Base-by-base conservation (phyloP, 2,888 invertebrate species). In the Ceratothoa steindachneri region DNA sequence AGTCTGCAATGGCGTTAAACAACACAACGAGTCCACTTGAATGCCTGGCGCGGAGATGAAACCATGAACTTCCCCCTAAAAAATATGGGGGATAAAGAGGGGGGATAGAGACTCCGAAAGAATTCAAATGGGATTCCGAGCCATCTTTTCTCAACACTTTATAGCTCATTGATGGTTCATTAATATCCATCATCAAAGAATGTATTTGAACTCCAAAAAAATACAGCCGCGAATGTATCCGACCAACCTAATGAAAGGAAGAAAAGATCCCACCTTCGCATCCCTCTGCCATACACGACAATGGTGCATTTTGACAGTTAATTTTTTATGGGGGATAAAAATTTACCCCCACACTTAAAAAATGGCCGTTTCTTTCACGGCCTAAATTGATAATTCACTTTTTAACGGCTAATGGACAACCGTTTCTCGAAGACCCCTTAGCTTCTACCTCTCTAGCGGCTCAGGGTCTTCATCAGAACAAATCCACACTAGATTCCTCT, bases 1-100 rank as follows among this genome's bases (percentile, higher is more conserved):
- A 60, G 60, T 60, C 60, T 60, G 60, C 60, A 60, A 60, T 60
- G 60, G 60, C 60, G 60, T 24, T 60, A 60, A 60, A 60, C 60
- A 60, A 60, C 60, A 60, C 60, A n/a, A 24, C 60, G 60, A 60
- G 27, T 24, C n/a, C 24, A 22, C 60, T 60, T 24, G 60, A 60
- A 24, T 60, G 60, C 60, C 60, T 60, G 22, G 27, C 19, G 1
- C 12, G 22, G 60, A 24, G 9, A 60, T 24, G 22, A 60, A 60
- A 60, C 60, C 60, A 60, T 60, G 24, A 60, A 60, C n/a, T n/a
- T n/a, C n/a, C n/a, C n/a, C n/a, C n/a, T n/a, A n/a, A n/a, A n/a
- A n/a, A n/a, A n/a, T n/a, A n/a, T n/a, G n/a, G n/a, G n/a, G n/a
- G n/a, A n/a, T n/a, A 60, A 60, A 60, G 24, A 60, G 24, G 27